Evolutionary conservation across 2,113 vertebrate genomes (phyloP), one percentile per base, ranked within the genome.

Genomic region (Lasiurus borealis): DNA sequence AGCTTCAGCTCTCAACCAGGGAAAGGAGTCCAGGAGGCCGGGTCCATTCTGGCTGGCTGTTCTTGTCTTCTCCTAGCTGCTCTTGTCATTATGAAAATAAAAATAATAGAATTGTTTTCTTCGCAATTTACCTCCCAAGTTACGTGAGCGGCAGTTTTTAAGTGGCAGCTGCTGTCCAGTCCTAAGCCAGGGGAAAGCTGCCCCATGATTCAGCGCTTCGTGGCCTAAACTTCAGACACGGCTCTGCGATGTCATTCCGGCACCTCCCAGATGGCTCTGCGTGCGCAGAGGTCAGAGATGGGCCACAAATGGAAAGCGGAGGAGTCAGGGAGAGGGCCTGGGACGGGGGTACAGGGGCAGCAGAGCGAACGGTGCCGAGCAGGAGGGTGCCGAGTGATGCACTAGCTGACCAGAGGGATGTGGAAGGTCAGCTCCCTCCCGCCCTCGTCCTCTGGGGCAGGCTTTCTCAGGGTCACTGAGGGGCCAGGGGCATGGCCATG

Each of bases 351-450:
- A 4, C 23, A 10, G 57, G 57, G 59, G 25, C 25, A 9, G 59
- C 21, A 23, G 0, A 2, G 4, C 1, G 2, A 4, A 3, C 1
- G 0, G 40, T 57, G 34, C 40, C 31, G 1, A 18, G 71, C 15
- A 66, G 13, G 2, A 6, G 57, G 72, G 54, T 66, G 6, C 52
- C 8, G 19, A 25, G 44, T 59, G 73, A 12, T 0, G 15, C 8
- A 66, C 19, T 3, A 44, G 34, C 44, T 23, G 21, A 52, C 2
- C 0, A 12, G 36, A 66, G 8, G 71, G 2, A 7, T 0, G 2
- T 1, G 31, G 40, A 25, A 69, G 46, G n/a, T 18, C 44, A 36
- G 2, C 1, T 27, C 48, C 64, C 19, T 40, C 80, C 46, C 14
- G 29, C 0, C 52, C 84, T 59, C 0, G 0, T 13, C 34, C 77